phyloP scores from a whole-genome alignment of 2,113 vertebrate species.

The Chauna torquata region DNA sequence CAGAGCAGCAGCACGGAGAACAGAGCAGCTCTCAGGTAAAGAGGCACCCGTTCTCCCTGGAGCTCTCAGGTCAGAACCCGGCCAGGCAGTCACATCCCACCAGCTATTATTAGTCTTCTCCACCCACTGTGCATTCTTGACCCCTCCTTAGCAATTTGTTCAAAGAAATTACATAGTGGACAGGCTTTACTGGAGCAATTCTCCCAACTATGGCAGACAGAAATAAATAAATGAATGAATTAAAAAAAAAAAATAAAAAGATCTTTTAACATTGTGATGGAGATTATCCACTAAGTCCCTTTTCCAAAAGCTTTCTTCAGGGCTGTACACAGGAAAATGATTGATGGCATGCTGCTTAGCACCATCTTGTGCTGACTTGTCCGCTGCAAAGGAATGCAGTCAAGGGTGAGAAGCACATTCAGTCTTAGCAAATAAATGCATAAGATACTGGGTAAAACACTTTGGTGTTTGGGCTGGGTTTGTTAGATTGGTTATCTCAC shows the following conservation, averaged over 20 bases:
- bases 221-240: background rate
- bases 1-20: background rate
- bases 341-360: conserved; percentile 11
- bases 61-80: background rate
- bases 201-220: background rate
- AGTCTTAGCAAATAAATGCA: background rate
- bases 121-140: background rate
- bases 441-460: background rate
- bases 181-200: background rate
- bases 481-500: background rate
- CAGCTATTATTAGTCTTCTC: background rate
- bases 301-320: background rate
- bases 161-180: background rate
- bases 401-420: background rate
- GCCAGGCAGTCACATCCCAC: background rate
- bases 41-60: background rate
- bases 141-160: background rate
- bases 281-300: background rate
- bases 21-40: background rate
- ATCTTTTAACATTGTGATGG: background rate
- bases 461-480: background rate
- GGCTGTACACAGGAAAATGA: background rate
- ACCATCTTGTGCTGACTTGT: conserved; percentile 17
- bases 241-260: background rate
- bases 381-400: background rate